Percentiles rank a stretch among this genome's conserved stretches.
Evolutionary conservation across 1,140 invertebrate genomes (phyloP).

Genomic region (Bombus balteatus): DNA sequence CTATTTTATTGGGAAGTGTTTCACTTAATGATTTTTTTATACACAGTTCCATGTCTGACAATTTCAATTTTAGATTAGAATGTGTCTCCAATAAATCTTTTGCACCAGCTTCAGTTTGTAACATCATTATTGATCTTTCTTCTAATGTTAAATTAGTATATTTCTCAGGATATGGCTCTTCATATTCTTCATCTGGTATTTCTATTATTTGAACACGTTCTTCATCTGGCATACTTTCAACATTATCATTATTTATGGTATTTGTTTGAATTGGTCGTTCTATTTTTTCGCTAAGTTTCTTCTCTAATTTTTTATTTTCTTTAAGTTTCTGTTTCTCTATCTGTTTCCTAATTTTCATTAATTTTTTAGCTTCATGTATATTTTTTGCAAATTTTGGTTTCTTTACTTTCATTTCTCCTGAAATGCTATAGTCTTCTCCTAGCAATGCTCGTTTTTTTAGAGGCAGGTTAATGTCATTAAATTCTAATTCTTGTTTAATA

Average conservation of each 20-base stretch:
- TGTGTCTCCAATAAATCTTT: conserved; percentile 49
- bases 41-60: conserved; percentile 61
- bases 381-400: conserved; percentile 86
- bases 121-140: conserved; percentile 74
- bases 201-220: conserved; percentile 81
- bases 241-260: conserved; percentile 32
- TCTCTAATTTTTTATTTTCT: conserved; percentile 78
- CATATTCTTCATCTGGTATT: conserved; percentile 78
- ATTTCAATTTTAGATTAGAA: conserved; percentile 42
- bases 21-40: conserved; percentile 68
- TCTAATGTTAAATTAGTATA: conserved; percentile 71
- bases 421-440: conserved; percentile 46
- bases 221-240: conserved; percentile 74
- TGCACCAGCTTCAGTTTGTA: conserved; percentile 61
- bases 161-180: conserved; percentile 75
- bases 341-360: conserved; percentile 86
- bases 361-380: conserved; percentile 84
- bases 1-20: conserved; percentile 69
- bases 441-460: conserved; percentile 76
- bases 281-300: conserved; percentile 35
- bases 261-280: conserved; percentile 32
- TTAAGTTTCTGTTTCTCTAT: conserved; percentile 84
- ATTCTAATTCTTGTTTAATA: conserved; percentile 26
- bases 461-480: conserved; percentile 71
- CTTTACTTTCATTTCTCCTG: conserved; percentile 71